A percentile compares a stretch with the other conserved stretches of the same genome.
Evolutionary conservation across 2,797 vertebrate species (phyloP).

Genomic region (Poeciliopsis presidionis): DNA sequence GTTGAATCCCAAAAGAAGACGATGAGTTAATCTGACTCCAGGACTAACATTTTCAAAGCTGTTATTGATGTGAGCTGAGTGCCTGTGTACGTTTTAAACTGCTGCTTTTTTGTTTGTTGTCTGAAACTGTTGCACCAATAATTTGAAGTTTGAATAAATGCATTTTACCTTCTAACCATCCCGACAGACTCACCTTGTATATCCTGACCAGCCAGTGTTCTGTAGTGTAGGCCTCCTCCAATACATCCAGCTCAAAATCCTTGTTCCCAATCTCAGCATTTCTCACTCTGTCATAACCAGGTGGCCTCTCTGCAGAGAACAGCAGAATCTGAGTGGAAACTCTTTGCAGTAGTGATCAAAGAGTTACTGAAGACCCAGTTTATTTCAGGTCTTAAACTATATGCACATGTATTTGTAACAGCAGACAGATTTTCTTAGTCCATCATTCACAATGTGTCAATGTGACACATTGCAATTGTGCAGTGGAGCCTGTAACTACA

Average conservation of each 20-base stretch:
- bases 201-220: constrained; percentile 99
- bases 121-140: not conserved
- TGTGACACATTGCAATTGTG: no score
- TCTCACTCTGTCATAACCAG: constrained; percentile 95
- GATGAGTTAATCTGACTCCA: not conserved
- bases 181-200: constrained; percentile 89
- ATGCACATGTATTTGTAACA: not conserved
- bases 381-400: not conserved
- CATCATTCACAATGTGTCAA: no score
- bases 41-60: not conserved
- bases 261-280: constrained; percentile 99
- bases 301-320: constrained; percentile 88
- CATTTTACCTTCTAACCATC: not conserved
- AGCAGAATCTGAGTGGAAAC: not conserved
- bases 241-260: constrained; percentile 97
- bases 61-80: no score
- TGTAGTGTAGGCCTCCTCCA: constrained; percentile 98
- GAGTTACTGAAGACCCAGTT: not conserved
- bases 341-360: not conserved
- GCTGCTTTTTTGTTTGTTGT: not conserved
- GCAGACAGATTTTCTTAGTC: no score
- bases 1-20: not conserved
- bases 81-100: not conserved
- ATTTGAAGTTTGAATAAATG: constrained; percentile 1
- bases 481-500: no score